Percentiles rank a stretch among this genome's conserved stretches.
Conservation (phyloP, 2,113 vertebrate genomes). For the Hepsetus odoe region DNA sequence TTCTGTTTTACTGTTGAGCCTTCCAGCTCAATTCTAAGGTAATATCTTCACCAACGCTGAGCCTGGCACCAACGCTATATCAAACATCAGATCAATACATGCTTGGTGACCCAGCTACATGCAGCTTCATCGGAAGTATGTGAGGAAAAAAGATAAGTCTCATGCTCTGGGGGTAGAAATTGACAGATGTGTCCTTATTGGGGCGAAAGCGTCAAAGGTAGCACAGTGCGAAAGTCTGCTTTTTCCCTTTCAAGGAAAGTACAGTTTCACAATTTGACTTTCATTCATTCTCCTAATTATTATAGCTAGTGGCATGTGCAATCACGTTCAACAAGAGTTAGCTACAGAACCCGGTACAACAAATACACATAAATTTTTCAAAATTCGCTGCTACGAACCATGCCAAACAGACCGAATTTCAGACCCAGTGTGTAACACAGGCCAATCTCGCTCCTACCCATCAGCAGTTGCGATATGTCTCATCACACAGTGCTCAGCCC, state of each 20-base stretch:
- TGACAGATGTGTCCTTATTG: not conserved
- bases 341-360: not conserved
- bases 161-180: not conserved
- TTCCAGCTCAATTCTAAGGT: not conserved
- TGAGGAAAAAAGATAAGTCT: not conserved
- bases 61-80: not conserved
- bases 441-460: not conserved
- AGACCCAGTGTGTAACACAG: not conserved
- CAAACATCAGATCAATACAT: slow-evolving; percentile 16
- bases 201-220: not conserved
- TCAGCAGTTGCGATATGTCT: slow-evolving; percentile 24
- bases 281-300: not conserved
- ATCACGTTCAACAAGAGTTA: not conserved
- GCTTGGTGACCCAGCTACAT: slow-evolving; percentile 11
- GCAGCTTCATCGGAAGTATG: not conserved
- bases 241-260: not conserved
- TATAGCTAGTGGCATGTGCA: not conserved
- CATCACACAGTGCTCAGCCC: not conserved
- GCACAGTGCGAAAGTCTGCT: not conserved
- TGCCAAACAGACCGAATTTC: not conserved
- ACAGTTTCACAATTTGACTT: not conserved
- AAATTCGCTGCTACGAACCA: not conserved
- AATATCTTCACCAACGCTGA: not conserved
- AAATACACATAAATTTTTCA: not conserved
- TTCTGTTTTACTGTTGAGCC: not conserved